These are phyloP conservation scores for Lutjanus argentimaculatus DNA, from an alignment of 2,797 vertebrate species.

Conservation along the genomic window DNA sequence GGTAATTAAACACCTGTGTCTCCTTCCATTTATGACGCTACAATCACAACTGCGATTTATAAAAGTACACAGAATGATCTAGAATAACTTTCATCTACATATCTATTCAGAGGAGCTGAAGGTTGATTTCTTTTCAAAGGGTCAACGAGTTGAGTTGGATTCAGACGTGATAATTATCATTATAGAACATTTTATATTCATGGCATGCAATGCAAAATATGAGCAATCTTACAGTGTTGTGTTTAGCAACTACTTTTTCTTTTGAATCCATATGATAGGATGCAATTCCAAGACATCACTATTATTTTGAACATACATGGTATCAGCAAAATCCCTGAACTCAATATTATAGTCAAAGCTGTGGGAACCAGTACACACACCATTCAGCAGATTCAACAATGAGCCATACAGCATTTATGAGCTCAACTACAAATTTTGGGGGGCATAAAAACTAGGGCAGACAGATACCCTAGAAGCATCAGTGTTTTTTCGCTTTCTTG, in stretches of 20 bases:
- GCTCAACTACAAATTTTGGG: constrained; percentile 15
- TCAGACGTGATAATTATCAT: constrained; percentile 3
- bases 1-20: constrained; percentile 84
- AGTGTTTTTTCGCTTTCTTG: constrained; percentile 18
- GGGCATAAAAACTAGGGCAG: constrained; percentile 53
- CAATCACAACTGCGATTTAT: constrained; percentile 59
- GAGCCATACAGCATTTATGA: constrained; percentile 44
- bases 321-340: constrained; percentile 7
- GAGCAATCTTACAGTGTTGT: neutral
- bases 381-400: constrained; percentile 41
- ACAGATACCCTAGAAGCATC: constrained; percentile 37
- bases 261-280: neutral
- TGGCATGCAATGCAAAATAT: neutral
- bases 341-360: constrained; percentile 10
- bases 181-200: constrained; percentile 13
- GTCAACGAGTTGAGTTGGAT: constrained; percentile 33
- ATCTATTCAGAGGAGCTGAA: constrained; percentile 10
- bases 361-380: constrained; percentile 2
- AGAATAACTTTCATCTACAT: constrained; percentile 25
- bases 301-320: constrained; percentile 17
- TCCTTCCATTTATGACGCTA: constrained; percentile 60
- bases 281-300: neutral
- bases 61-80: constrained; percentile 31
- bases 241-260: neutral
- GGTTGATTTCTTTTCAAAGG: constrained; percentile 35